A percentile compares a stretch with the other conserved stretches of the same genome.
phyloP scores from a whole-genome alignment of 2,113 vertebrate genomes.

The Caloenas nicobarica region DNA sequence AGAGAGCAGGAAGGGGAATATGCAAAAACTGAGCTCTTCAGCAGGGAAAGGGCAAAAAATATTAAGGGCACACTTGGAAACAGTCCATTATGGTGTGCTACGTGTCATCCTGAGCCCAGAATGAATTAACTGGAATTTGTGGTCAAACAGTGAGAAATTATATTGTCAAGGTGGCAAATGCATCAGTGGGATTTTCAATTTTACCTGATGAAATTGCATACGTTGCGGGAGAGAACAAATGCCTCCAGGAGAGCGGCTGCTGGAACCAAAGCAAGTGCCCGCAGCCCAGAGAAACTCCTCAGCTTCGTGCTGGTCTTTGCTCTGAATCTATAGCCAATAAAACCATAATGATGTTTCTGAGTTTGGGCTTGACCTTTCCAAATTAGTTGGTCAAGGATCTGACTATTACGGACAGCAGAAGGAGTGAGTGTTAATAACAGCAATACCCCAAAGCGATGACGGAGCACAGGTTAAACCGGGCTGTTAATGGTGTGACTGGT shows the following conservation, averaged over 20 bases:
- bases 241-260: neutral
- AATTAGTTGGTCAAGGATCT: neutral
- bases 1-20: neutral
- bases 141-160: constrained; percentile 54
- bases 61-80: neutral
- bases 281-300: neutral
- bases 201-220: constrained; percentile 2
- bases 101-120: neutral
- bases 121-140: neutral
- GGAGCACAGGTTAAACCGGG: neutral
- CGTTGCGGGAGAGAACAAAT: neutral
- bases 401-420: neutral
- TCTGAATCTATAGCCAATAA: neutral
- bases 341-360: neutral
- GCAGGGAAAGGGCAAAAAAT: neutral
- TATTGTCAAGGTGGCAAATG: constrained; percentile 35
- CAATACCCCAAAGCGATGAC: neutral
- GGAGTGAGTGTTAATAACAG: neutral
- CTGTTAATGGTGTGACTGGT: neutral
- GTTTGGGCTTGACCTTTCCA: neutral
- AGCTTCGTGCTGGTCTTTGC: neutral
- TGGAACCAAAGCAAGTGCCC: neutral
- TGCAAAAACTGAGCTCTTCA: neutral
- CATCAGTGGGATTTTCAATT: constrained; percentile 44
- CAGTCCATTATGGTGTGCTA: neutral